phyloP scores from a whole-genome alignment of 1,140 invertebrate species.

The Drosophila oshimai region DNA sequence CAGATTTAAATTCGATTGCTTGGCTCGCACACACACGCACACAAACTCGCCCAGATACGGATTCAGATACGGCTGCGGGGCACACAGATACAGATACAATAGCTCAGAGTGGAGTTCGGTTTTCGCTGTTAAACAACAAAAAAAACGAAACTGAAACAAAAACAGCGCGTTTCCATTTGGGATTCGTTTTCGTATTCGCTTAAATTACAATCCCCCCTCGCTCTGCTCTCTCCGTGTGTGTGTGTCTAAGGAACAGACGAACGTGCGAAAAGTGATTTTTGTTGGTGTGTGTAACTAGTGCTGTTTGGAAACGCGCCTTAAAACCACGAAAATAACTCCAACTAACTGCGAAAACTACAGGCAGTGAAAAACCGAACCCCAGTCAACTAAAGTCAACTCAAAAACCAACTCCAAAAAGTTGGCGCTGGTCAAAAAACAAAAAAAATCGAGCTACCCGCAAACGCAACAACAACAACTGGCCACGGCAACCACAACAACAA shows the following conservation, averaged over 20 bases:
- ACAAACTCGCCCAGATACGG: slow-evolving; percentile 23
- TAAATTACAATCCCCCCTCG: slow-evolving; percentile 38
- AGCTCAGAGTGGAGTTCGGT: slow-evolving; percentile 53
- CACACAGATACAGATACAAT: slow-evolving; percentile 31
- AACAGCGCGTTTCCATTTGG: slow-evolving; percentile 46
- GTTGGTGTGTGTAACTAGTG: slow-evolving; percentile 34
- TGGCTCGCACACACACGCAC: slow-evolving; percentile 23
- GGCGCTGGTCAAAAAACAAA: slow-evolving; percentile 33
- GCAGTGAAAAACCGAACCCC: slow-evolving; percentile 5
- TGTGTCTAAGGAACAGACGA: no score
- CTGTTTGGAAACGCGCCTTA: slow-evolving; percentile 24
- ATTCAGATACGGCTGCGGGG: slow-evolving; percentile 10
- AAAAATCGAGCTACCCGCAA: slow-evolving; percentile 45
- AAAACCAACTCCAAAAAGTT: slow-evolving; percentile 42
- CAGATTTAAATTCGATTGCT: slow-evolving; percentile 1
- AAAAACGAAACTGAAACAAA: neutral
- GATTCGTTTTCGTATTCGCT: slow-evolving; percentile 37
- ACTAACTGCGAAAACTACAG: slow-evolving; percentile 13
- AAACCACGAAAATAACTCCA: slow-evolving; percentile 31
- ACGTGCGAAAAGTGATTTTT: slow-evolving; percentile 31
- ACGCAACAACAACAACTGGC: slow-evolving; percentile 47
- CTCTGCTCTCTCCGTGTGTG: slow-evolving; percentile 12
- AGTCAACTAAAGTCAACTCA: slow-evolving; percentile 34
- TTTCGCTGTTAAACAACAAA: slow-evolving; percentile 4
- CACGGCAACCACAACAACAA: slow-evolving; percentile 46